phyloP scores from a whole-genome alignment of 2,888 invertebrate genomes.

The Caenorhabditis uteleia region DNA sequence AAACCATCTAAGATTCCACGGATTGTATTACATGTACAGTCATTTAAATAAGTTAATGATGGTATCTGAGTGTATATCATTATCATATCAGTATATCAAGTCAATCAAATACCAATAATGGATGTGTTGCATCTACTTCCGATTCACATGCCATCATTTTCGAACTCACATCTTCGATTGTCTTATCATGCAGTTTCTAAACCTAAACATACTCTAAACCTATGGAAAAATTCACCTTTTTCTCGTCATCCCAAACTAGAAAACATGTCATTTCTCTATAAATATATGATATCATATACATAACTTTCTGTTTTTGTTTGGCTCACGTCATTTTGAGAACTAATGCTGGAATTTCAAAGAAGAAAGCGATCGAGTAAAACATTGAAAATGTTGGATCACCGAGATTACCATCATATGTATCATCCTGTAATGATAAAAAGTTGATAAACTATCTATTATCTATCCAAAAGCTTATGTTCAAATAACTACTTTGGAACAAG shows the following conservation, averaged over 20 bases:
- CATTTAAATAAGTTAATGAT: slow-evolving; percentile 19
- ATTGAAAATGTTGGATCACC: slow-evolving; percentile 41
- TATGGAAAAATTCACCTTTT: slow-evolving; percentile 24
- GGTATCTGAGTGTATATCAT: slow-evolving; percentile 8
- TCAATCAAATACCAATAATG: slow-evolving; percentile 5
- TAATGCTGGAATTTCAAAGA: slow-evolving; percentile 40
- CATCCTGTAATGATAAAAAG: no score
- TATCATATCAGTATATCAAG: neutral
- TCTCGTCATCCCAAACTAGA: slow-evolving; percentile 47
- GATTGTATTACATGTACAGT: slow-evolving; percentile 24
- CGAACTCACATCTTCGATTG: slow-evolving; percentile 21
- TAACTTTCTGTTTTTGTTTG: slow-evolving; percentile 11
- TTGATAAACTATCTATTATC: no score
- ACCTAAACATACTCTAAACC: neutral
- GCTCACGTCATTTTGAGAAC: slow-evolving; percentile 36
- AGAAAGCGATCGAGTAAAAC: slow-evolving; percentile 36
- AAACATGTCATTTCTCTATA: slow-evolving; percentile 42
- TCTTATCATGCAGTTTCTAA: slow-evolving; percentile 27
- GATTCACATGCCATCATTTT: slow-evolving; percentile 35
- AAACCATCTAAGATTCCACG: slow-evolving; percentile 9
- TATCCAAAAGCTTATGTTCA: no score
- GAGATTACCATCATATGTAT: slow-evolving; percentile 38
- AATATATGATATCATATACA: no score
- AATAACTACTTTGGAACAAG: no score
- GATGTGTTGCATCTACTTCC: slow-evolving; percentile 29